Percentiles rank a stretch among this genome's conserved stretches.
Evolutionary conservation across 1,140 invertebrate species (phyloP).

Genomic region (Battus philenor): DNA sequence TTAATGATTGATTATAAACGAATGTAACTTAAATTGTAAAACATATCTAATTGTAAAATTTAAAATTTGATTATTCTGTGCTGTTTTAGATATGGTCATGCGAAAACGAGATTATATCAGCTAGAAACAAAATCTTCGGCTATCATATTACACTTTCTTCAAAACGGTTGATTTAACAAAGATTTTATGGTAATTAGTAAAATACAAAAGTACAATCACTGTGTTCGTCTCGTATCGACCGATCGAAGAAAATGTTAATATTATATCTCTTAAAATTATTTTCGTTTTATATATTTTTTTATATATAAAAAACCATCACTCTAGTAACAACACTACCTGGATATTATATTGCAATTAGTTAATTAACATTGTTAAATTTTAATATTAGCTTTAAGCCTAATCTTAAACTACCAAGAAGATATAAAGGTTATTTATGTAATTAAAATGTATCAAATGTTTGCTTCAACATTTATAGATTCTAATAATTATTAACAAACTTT

Average conservation of each 20-base stretch:
- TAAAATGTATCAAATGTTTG: conserved; percentile 34
- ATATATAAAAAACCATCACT: conserved; percentile 69
- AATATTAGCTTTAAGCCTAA: conserved; percentile 63
- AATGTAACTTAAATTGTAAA: too few relatives aligned
- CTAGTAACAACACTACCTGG: conserved; percentile 73
- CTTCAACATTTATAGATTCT: conserved; percentile 40
- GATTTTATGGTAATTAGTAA: conserved; percentile 26
- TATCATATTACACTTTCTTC: conserved; percentile 38
- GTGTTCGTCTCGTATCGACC: conserved; percentile 37
- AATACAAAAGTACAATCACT: conserved; percentile 27
- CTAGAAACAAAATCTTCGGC: conserved; percentile 50
- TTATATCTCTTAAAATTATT: conserved; percentile 41
- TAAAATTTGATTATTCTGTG: neutral
- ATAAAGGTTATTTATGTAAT: conserved; percentile 48
- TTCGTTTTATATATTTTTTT: conserved; percentile 57
- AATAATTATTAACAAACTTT: conserved; percentile 45
- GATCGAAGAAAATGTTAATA: conserved; percentile 38
- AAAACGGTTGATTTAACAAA: conserved; percentile 31
- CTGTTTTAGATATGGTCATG: neutral
- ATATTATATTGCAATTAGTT: conserved; percentile 68
- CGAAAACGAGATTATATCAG: conserved; percentile 58
- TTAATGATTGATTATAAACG: too few relatives aligned
- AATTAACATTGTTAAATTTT: conserved; percentile 65
- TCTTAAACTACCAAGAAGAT: conserved; percentile 66
- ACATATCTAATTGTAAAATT: too few relatives aligned